phyloP scores from a whole-genome alignment of 2,113 vertebrate genomes.

The Cyanistes caeruleus region DNA sequence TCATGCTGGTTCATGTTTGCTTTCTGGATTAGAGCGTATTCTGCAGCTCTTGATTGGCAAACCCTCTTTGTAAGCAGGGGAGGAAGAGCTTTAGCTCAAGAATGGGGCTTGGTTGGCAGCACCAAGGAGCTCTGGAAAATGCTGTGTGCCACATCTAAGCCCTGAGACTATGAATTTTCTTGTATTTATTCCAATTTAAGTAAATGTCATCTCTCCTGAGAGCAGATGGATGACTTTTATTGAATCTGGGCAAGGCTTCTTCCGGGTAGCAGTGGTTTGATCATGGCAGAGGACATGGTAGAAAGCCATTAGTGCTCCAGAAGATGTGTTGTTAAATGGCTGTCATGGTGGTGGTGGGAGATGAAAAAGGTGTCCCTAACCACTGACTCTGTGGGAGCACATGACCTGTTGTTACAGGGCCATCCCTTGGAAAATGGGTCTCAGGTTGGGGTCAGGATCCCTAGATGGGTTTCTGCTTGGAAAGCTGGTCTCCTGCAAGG shows the following conservation, averaged over 20 bases:
- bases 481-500: not conserved
- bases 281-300: not conserved
- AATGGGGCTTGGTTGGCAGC: not conserved
- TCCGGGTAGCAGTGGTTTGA: not conserved
- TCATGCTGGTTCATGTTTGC: not conserved
- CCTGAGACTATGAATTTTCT: not conserved
- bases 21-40: not conserved
- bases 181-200: not conserved
- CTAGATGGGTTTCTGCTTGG: not conserved
- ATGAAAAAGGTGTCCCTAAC: fast-evolving
- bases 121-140: not conserved
- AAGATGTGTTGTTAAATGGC: not conserved
- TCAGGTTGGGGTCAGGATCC: not conserved
- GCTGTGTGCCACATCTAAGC: not conserved
- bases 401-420: fast-evolving
- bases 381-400: fast-evolving
- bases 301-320: not conserved
- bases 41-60: not conserved
- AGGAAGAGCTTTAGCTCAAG: not conserved
- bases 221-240: not conserved
- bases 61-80: not conserved
- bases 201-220: not conserved
- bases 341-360: fast-evolving
- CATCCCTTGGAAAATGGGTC: not conserved
- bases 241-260: not conserved